Base-by-base conservation (phyloP, 2,888 invertebrate genomes). In the Nomada lathburiana region DNA sequence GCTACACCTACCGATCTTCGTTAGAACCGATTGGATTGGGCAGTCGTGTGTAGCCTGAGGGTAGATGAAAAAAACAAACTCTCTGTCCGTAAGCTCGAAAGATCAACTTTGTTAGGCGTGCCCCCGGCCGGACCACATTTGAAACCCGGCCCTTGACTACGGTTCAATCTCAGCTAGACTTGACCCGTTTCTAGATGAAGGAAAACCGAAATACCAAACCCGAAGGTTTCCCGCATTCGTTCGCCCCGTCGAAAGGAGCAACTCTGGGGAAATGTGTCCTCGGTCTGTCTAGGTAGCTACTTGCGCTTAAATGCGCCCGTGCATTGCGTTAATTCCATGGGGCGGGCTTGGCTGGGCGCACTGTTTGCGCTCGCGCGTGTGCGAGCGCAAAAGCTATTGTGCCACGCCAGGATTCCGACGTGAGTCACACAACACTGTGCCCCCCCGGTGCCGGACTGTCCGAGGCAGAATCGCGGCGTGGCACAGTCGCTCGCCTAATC, bases 381-480 rank as follows among this genome's bases (percentile, higher is more conserved):
- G 62, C 59, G 75, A 67, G 83, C 76, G 87, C 75, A 86, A 83
- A 85, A 85, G 88, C 86, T 83, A 88, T 88, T 88, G 88, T 88
- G 85, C 88, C 81, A 83, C 85, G 85, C 83, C 85, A 86, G 85
- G 85, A 88, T 88, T 88, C 88, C 88, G 76, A 85, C 80, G 80
- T 88, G 88, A 88, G 85, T 88, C 88, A 88, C 72, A 65, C 78
- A 20, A 20, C 10, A 59, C 82, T 74, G 81, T 81, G 87, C 83
- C 83, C 83, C 83, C 80, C 76, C 76, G 75, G 81, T 77, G 74
- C 74, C 23, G 76, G 80, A 70, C 74, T 77, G 76, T 79, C 84
- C 84, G 84, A 73, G 64, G 80, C 80, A 76, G 80, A 79, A 73
- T 70, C 57, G 53, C 80, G 59, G 53, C 63, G 77, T 70, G 65